Percentiles rank a stretch among this genome's conserved stretches.
Conservation (phyloP, 2,888 invertebrate species). For the Drosophila birchii region DNA sequence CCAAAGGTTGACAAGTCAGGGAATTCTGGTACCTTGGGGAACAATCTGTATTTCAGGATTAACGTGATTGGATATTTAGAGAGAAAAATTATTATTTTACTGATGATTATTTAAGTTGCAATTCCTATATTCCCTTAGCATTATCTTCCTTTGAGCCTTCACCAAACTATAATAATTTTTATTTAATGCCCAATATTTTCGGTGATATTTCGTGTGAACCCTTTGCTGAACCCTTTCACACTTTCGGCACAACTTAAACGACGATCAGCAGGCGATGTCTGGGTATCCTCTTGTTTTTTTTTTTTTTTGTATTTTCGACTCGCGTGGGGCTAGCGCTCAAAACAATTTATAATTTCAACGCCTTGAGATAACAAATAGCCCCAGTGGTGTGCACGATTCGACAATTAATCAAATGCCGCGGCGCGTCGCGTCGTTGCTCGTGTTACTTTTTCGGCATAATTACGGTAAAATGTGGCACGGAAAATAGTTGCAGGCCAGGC, state of each 20-base stretch:
- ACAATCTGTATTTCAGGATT: neutral
- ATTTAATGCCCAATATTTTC: slow-evolving; percentile 12
- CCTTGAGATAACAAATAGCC: slow-evolving; percentile 79
- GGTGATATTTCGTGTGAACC: slow-evolving; percentile 69
- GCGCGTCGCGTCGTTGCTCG: slow-evolving; percentile 66
- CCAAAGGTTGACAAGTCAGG: slow-evolving; percentile 4
- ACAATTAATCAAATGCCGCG: slow-evolving; percentile 70
- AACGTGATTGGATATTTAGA: neutral
- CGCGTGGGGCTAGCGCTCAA: slow-evolving; percentile 59
- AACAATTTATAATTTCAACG: slow-evolving; percentile 80
- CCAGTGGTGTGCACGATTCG: slow-evolving; percentile 73
- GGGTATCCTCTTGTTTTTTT: slow-evolving; percentile 42
- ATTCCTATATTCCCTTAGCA: neutral
- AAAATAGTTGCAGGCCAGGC: slow-evolving; percentile 58
- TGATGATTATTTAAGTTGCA: neutral
- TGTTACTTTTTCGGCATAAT: slow-evolving; percentile 73
- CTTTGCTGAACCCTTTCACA: slow-evolving; percentile 71
- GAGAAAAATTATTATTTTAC: neutral
- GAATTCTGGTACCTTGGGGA: neutral
- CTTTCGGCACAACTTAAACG: slow-evolving; percentile 55
- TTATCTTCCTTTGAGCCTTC: too few relatives aligned
- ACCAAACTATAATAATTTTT: neutral
- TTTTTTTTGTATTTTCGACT: slow-evolving; percentile 10
- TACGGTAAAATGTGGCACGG: slow-evolving; percentile 69
- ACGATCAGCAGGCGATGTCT: slow-evolving; percentile 44